phyloP scores from a whole-genome alignment of 2,797 vertebrate genomes.

The Lindbergichthys nudifrons region DNA sequence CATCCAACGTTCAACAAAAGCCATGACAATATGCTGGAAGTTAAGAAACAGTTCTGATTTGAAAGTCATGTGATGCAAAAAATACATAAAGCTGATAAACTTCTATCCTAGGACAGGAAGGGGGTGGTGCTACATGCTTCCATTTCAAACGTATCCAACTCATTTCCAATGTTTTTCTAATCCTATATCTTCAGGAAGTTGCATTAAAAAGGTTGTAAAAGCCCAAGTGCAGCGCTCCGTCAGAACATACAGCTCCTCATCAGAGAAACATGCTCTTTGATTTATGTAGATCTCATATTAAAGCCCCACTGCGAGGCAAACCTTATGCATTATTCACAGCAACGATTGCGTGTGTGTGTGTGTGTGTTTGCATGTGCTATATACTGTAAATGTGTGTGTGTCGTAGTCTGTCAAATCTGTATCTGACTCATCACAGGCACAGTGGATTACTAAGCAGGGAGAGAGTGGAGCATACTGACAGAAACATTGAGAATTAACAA shows the following conservation, averaged over 20 bases:
- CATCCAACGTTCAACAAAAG: background rate
- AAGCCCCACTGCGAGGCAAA: conserved; percentile 48
- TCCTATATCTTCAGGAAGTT: conserved; percentile 10
- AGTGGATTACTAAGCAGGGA: conserved; percentile 44
- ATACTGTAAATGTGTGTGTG: conserved; percentile 18
- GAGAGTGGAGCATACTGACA: conserved; percentile 11
- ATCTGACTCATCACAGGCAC: conserved; percentile 54
- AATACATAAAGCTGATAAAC: background rate
- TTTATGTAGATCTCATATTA: conserved; percentile 75
- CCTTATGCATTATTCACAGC: conserved; percentile 73
- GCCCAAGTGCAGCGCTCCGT: conserved; percentile 21
- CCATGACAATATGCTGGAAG: background rate
- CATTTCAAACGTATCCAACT: conserved; percentile 14
- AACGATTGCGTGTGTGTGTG: conserved; percentile 2
- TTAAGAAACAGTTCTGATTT: background rate
- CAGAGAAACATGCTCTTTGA: conserved; percentile 51
- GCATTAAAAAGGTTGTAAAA: conserved; percentile 42
- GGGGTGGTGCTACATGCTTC: background rate
- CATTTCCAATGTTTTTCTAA: conserved; percentile 21
- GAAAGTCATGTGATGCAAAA: background rate
- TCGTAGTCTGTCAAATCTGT: conserved; percentile 14
- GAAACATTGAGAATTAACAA: conserved; percentile 3
- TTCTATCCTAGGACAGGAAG: background rate
- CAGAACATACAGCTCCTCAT: conserved; percentile 43
- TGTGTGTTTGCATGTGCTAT: conserved; percentile 8